Conservation (phyloP, 2,113 vertebrate genomes). For the Nothobranchius kuhntae region DNA sequence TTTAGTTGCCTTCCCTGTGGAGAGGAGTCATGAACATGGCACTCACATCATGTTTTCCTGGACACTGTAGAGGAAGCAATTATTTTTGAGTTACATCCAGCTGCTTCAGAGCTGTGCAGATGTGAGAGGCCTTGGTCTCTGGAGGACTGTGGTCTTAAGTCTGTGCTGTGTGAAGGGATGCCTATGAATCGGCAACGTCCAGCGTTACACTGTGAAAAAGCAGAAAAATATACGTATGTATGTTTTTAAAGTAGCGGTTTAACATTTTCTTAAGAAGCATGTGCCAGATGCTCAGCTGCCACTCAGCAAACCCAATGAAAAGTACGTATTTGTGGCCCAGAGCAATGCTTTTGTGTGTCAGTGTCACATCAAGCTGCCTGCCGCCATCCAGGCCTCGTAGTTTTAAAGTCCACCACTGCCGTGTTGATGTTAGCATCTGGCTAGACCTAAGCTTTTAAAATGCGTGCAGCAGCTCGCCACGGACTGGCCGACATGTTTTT, state of each 20-base stretch:
- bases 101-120: constrained; percentile 81
- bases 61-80: constrained; percentile 82
- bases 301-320: constrained; percentile 39
- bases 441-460: constrained; percentile 47
- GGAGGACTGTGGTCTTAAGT: constrained; percentile 73
- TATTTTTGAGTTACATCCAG: constrained; percentile 85
- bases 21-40: constrained; percentile 59
- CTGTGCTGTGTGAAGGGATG: constrained; percentile 78
- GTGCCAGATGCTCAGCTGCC: constrained; percentile 53
- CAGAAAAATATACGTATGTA: constrained; percentile 15
- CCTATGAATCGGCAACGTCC: constrained; percentile 33
- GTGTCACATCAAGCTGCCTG: constrained; percentile 41
- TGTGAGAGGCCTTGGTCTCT: constrained; percentile 79
- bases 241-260: constrained; percentile 23
- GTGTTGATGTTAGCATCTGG: constrained; percentile 42
- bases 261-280: constrained; percentile 18
- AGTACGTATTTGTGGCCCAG: constrained; percentile 52
- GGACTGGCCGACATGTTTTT: constrained; percentile 14
- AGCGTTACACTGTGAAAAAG: constrained; percentile 16
- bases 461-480: constrained; percentile 5
- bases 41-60: constrained; percentile 78
- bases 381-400: constrained; percentile 34
- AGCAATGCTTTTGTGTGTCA: constrained; percentile 60
- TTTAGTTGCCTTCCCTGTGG: constrained; percentile 58
- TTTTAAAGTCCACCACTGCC: constrained; percentile 17